Evolutionary conservation across 2,113 vertebrate species (phyloP).

Genomic region (Acanthochromis polyacanthus): DNA sequence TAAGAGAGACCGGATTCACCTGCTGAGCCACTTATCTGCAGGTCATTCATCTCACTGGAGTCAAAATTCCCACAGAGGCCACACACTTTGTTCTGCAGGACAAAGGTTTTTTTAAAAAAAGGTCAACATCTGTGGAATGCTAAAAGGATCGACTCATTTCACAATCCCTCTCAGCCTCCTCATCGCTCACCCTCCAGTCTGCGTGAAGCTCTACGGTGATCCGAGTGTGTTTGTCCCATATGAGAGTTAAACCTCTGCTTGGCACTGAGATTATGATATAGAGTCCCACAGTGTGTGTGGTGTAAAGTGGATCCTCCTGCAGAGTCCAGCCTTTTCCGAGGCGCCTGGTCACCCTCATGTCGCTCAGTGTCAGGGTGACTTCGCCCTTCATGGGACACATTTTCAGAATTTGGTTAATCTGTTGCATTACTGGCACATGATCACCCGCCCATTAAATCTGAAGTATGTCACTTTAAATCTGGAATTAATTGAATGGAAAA

Average conservation of each 20-base stretch:
- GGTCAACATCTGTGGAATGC: background rate
- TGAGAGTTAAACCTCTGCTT: slow-evolving; percentile 79
- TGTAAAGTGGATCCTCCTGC: slow-evolving; percentile 68
- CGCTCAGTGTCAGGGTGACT: slow-evolving; percentile 70
- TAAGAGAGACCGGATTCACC: slow-evolving; percentile 4
- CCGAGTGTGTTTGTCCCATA: slow-evolving; percentile 90
- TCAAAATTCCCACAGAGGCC: slow-evolving; percentile 93
- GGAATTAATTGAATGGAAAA: background rate
- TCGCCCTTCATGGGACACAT: slow-evolving; percentile 51
- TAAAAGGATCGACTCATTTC: background rate
- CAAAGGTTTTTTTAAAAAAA: background rate
- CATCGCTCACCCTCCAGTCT: slow-evolving; percentile 81
- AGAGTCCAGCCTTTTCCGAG: slow-evolving; percentile 13
- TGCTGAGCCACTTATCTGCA: slow-evolving; percentile 79
- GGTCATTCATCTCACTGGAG: slow-evolving; percentile 86
- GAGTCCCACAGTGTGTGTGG: slow-evolving; percentile 84
- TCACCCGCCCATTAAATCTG: background rate
- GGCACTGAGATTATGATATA: slow-evolving; percentile 85
- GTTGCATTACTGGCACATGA: background rate
- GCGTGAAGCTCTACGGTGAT: slow-evolving; percentile 80
- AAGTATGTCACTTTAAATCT: background rate
- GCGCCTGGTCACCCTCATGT: slow-evolving; percentile 70
- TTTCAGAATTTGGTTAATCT: background rate
- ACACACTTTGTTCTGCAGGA: slow-evolving; percentile 83
- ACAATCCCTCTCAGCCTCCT: background rate